Percentiles rank a stretch among this genome's conserved stretches.
These are phyloP conservation scores for Pipistrellus kuhlii DNA, from an alignment of 2,797 vertebrate species.

Conservation along the genomic window DNA sequence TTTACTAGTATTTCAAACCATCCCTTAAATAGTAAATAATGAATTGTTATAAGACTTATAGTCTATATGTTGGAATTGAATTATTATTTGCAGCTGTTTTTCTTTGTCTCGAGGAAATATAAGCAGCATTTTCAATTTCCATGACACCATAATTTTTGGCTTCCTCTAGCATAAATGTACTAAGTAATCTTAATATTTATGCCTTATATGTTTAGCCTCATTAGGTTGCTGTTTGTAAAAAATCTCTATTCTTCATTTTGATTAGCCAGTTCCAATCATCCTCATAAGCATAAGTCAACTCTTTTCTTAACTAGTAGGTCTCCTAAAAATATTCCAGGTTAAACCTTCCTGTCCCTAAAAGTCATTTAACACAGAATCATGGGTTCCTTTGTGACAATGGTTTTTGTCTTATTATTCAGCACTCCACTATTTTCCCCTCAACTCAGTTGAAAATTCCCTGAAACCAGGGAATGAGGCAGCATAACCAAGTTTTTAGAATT, in stretches of 20 bases:
- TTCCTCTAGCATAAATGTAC: background rate
- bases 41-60: background rate
- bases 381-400: background rate
- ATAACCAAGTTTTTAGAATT: background rate
- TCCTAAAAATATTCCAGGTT: background rate
- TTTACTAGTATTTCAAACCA: conserved; percentile 18
- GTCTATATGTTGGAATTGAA: background rate
- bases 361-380: background rate
- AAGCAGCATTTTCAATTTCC: background rate
- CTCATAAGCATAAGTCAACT: background rate
- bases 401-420: background rate
- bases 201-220: background rate
- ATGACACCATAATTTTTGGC: background rate
- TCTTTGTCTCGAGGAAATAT: background rate
- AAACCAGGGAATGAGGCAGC: background rate
- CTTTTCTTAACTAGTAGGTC: background rate
- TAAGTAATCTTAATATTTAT: background rate
- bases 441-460: background rate
- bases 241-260: background rate
- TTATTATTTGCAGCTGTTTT: background rate
- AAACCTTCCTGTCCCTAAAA: background rate
- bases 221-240: background rate
- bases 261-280: background rate
- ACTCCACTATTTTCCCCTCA: background rate
- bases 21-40: conserved; percentile 14